Evolutionary conservation across 2,797 vertebrate genomes (phyloP).

Genomic region (Platalea minor): DNA sequence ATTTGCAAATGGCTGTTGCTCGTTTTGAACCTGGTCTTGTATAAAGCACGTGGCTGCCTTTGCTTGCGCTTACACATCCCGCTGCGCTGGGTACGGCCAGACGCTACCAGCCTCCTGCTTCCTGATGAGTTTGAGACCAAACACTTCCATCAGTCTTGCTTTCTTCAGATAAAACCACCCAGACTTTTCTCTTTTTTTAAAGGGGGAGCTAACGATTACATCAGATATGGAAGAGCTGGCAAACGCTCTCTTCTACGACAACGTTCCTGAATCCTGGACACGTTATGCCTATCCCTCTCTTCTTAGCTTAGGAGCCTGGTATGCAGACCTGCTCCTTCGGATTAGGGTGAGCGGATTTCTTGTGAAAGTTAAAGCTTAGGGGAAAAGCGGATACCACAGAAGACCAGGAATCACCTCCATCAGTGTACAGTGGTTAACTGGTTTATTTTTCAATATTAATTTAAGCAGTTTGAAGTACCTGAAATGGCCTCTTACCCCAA

Average conservation of each 20-base stretch:
- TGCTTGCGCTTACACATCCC: not conserved
- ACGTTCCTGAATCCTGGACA: constrained; percentile 63
- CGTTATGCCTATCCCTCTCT: constrained; percentile 75
- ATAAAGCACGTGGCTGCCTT: not conserved
- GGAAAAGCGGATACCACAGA: accelerated
- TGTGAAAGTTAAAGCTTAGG: not conserved
- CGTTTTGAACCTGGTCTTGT: accelerated
- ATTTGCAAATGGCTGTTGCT: not conserved
- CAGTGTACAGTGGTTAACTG: not conserved
- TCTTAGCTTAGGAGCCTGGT: constrained; percentile 71
- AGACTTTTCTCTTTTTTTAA: not conserved
- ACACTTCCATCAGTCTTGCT: accelerated
- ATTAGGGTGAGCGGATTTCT: constrained; percentile 62
- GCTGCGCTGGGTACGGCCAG: accelerated
- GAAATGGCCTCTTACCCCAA: not conserved
- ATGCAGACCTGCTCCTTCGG: constrained; percentile 68
- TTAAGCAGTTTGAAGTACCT: not conserved
- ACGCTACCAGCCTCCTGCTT: not conserved
- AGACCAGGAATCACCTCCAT: not conserved
- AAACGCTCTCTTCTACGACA: constrained; percentile 69
- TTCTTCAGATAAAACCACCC: not conserved
- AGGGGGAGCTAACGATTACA: constrained; percentile 77
- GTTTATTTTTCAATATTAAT: not conserved
- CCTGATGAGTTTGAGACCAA: accelerated
- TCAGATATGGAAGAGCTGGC: constrained; percentile 74